Evolutionary conservation across 2,888 invertebrate genomes (phyloP), one percentile per base, ranked within the genome.

Genomic region (Cephus spinipes): DNA sequence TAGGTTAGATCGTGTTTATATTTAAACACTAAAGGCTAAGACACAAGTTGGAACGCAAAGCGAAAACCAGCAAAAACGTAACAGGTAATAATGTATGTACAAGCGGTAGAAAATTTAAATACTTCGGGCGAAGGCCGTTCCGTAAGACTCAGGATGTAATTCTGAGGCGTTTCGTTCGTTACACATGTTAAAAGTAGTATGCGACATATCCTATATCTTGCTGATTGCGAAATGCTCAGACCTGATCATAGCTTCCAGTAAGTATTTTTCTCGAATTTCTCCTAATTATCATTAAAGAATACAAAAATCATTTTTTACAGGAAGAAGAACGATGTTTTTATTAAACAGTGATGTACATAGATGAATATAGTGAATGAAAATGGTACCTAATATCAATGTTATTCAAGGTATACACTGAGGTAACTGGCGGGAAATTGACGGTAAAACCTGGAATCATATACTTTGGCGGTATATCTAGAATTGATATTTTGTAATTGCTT

Each of bases 261-360:
- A 4, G 4, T 55, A 55, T 23, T 40, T 40, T 15, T 15, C 9
- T 23, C 9, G 9, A 12, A 55, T 55, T 55, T 55, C 9, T 9
- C 23, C 9, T 0, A 2, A 23, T 55, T 23, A 9, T 23, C 9
- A 55, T 23, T 55, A 40, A 40, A 40, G 40, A 6, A 40, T 40
- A 6, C 1, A 40, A 15, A 15, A 15, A 40, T 15, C 1, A 2
- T 55, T 23, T 23, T 55, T 55, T 34, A 33, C 23, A 71, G n/a
- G 71, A 86, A 85, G 83, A 85, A 68, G 23, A 85, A 85, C 80
- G 83, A 81, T 77, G 82, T 77, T 81, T 89, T 89, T 88, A 88
- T 89, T 89, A 85, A 89, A 89, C 81, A 87, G 88, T 88, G 87
- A 88, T 84, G 81, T 75, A 81, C 75, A 82, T 77, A 76, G 73